Conservation (phyloP, 2,797 vertebrate species). For the Geotrypetes seraphini region DNA sequence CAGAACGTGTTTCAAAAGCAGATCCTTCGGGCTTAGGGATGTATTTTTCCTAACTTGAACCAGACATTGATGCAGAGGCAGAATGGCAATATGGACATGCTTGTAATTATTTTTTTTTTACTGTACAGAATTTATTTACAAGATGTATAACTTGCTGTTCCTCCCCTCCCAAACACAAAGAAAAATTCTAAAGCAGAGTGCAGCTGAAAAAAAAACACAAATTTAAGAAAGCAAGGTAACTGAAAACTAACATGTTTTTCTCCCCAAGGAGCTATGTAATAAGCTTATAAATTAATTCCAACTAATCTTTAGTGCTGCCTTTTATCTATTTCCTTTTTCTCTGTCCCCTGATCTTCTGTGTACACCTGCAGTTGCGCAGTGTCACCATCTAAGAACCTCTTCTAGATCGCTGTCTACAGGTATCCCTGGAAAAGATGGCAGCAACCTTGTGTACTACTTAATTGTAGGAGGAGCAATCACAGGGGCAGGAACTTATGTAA, state of each 20-base stretch:
- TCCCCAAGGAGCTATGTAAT: slow-evolving; percentile 9
- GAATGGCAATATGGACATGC: slow-evolving; percentile 21
- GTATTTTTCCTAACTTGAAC: no score
- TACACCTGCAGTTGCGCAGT: slow-evolving; percentile 49
- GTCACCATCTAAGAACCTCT: slow-evolving; percentile 45
- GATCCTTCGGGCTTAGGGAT: no score
- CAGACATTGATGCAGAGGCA: no score
- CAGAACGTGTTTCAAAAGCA: no score
- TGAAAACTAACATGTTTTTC: slow-evolving; percentile 22
- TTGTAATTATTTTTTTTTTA: background rate
- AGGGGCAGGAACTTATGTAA: slow-evolving; percentile 68
- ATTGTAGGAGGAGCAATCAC: slow-evolving; percentile 66
- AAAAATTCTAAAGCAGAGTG: no score
- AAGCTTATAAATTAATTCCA: slow-evolving; percentile 17
- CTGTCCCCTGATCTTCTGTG: slow-evolving; percentile 34
- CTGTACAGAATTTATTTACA: no score
- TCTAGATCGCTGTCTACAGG: slow-evolving; percentile 65
- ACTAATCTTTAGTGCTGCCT: slow-evolving; percentile 28
- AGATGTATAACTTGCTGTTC: no score
- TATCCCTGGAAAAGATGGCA: slow-evolving; percentile 53
- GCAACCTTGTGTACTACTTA: slow-evolving; percentile 61
- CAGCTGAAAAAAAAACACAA: no score
- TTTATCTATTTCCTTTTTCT: slow-evolving; percentile 33
- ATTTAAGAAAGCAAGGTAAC: slow-evolving; percentile 17
- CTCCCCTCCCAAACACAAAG: no score